Evolutionary conservation across 2,113 vertebrate genomes (phyloP).

Genomic region (Vidua chalybeata): DNA sequence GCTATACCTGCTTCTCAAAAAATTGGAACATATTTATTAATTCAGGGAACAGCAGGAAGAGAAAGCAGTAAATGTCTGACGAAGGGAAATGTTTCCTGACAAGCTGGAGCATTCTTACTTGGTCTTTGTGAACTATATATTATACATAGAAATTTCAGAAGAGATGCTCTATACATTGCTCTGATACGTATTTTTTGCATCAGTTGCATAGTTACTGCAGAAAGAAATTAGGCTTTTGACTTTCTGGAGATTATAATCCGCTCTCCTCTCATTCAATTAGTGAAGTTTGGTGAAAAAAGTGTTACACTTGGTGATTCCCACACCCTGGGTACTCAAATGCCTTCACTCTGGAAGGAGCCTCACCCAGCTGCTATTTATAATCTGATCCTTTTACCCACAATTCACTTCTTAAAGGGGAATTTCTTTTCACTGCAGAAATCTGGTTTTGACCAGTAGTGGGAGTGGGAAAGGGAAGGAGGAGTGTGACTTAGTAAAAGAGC

Average conservation of each 20-base stretch:
- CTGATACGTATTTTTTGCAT: neutral
- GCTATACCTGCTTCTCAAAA: neutral
- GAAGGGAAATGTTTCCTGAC: conserved; percentile 14
- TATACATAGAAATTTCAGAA: neutral
- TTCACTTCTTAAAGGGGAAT: conserved; percentile 43
- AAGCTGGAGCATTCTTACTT: neutral
- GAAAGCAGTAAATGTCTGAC: neutral
- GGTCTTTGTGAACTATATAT: neutral
- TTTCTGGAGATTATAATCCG: neutral
- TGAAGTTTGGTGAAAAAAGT: neutral
- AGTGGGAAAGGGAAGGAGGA: neutral
- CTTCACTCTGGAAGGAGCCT: conserved; percentile 2
- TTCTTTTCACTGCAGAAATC: neutral
- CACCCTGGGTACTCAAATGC: neutral
- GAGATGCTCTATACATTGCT: neutral
- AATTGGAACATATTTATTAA: conserved; percentile 30
- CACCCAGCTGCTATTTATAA: conserved; percentile 57
- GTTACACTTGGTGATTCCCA: neutral
- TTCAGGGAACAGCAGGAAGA: neutral
- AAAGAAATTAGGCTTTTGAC: neutral
- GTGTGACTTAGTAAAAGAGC: neutral
- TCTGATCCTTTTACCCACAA: conserved; percentile 34
- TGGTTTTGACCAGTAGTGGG: neutral
- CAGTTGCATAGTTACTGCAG: neutral
- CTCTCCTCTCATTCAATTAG: neutral